Evolutionary conservation across 1,140 invertebrate genomes (phyloP).

Genomic region (Bombyx mori): DNA sequence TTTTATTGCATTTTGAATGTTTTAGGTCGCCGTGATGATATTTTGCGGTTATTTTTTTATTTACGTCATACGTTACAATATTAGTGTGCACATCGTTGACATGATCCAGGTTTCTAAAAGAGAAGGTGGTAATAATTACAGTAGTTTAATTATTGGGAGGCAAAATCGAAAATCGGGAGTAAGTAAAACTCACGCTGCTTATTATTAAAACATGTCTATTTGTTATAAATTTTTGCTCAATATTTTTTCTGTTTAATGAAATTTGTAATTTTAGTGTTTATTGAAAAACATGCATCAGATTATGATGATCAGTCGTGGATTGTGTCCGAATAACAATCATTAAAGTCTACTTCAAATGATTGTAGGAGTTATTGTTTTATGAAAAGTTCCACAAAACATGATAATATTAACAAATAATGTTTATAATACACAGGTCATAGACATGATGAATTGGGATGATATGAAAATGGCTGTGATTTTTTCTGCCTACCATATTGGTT

Average conservation of each 20-base stretch:
- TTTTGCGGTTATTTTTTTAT: constrained; percentile 57
- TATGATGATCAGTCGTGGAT: too few species aligned
- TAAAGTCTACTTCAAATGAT: not conserved
- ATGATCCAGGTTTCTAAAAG: constrained; percentile 38
- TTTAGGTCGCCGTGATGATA: constrained; percentile 58
- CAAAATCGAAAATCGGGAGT: too few species aligned
- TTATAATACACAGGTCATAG: constrained; percentile 30
- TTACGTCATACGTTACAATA: constrained; percentile 51
- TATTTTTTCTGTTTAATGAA: too few species aligned
- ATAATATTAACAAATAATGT: not conserved
- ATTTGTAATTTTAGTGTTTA: too few species aligned
- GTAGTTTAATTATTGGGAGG: too few species aligned
- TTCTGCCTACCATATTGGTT: constrained; percentile 56
- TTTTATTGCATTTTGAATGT: constrained; percentile 3
- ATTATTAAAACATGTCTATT: too few species aligned
- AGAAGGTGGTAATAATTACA: constrained; percentile 8
- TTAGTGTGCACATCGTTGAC: constrained; percentile 58
- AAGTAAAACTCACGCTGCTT: too few species aligned
- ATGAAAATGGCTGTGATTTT: constrained; percentile 45
- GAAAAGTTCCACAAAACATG: not conserved
- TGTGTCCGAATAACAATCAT: too few species aligned
- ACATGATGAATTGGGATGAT: constrained; percentile 49
- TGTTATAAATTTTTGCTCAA: too few species aligned
- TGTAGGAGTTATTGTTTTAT: not conserved
- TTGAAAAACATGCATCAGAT: too few species aligned